Evolutionary conservation across 2,888 invertebrate genomes (phyloP), one percentile per base, ranked within the genome.

Genomic region (Leucozona laternaria): DNA sequence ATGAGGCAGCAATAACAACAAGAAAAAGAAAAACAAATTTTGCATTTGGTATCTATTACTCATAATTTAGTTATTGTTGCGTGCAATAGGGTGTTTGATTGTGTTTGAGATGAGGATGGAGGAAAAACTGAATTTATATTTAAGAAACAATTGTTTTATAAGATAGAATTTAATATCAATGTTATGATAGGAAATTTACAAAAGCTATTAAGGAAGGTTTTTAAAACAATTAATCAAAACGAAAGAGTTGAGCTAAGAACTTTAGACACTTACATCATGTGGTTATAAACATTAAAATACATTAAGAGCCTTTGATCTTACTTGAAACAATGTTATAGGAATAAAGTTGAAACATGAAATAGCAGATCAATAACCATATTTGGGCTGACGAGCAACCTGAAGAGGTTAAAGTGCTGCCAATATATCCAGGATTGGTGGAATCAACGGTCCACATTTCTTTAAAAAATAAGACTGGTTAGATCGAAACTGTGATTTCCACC

Each of bases 21-120:
- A 20, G 1, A 8, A n/a, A 53, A 53, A n/a, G 7, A 20, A 11
- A 60, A 13, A 37, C 10, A 58, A 17, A 43, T 62, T 62, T 62
- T 17, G 66, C 45, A 48, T 66, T 66, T 48, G 48, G 28, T 64
- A 64, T 64, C 64, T 64, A 45, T 64, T 64, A 64, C 64, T 64
- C 45, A 43, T 45, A 13, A 13, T 64, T 64, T 17, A 25, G 43
- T 64, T 17, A 45, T n/a, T 45, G 45, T 20, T 25, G 28, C 17
- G 7, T 45, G 64, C 43, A 45, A 62, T 43, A 43, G 62, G 62
- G 62, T 62, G 62, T 43, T 15, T 60, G 22, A 60, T 60, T 60
- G 31, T 57, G 17, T 57, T 57, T 31, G 31, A 57, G 4, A 58
- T 58, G 15, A 15, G 20, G 37, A 55, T 55, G 28, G 28, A 55